phyloP scores from a whole-genome alignment of 2,888 invertebrate genomes.

The Glaucopsyche alexis region DNA sequence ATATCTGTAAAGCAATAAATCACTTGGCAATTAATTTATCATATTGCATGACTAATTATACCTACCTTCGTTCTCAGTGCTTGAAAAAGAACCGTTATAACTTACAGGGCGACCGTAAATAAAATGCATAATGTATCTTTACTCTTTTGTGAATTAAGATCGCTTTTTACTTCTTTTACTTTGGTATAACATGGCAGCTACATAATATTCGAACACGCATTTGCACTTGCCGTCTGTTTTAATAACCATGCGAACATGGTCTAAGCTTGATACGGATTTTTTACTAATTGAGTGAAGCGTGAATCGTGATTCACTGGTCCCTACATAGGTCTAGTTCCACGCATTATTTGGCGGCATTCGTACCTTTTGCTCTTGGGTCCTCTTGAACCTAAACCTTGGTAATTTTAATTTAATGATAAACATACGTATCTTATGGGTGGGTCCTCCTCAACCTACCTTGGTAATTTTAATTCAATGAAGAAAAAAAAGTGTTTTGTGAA shows the following conservation, averaged over 20 bases:
- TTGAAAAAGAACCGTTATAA: slow-evolving; percentile 5
- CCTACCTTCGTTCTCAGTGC: slow-evolving; percentile 8
- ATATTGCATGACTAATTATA: slow-evolving; percentile 23
- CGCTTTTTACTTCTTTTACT: not conserved
- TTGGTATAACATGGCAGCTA: not conserved
- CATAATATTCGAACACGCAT: not conserved
- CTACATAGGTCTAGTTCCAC: too few relatives aligned
- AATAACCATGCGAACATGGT: too few relatives aligned
- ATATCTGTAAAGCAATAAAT: slow-evolving; percentile 15
- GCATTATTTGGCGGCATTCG: too few relatives aligned
- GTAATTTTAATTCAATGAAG: not conserved
- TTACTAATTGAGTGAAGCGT: too few relatives aligned
- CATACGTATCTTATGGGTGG: too few relatives aligned
- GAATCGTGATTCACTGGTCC: too few relatives aligned
- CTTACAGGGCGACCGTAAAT: not conserved
- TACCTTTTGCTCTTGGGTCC: too few relatives aligned
- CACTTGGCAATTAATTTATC: slow-evolving; percentile 21
- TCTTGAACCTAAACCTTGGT: not conserved
- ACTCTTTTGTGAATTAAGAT: too few relatives aligned
- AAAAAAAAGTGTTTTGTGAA: not conserved
- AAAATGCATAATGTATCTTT: too few relatives aligned
- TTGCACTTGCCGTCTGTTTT: too few relatives aligned
- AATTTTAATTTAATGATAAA: not conserved
- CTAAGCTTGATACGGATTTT: too few relatives aligned
- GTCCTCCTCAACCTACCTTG: not conserved